phyloP scores from a whole-genome alignment of 30 jellyfish, hydroid and myxozoan genomes.

The Hydractinia symbiolongicarpus region DNA sequence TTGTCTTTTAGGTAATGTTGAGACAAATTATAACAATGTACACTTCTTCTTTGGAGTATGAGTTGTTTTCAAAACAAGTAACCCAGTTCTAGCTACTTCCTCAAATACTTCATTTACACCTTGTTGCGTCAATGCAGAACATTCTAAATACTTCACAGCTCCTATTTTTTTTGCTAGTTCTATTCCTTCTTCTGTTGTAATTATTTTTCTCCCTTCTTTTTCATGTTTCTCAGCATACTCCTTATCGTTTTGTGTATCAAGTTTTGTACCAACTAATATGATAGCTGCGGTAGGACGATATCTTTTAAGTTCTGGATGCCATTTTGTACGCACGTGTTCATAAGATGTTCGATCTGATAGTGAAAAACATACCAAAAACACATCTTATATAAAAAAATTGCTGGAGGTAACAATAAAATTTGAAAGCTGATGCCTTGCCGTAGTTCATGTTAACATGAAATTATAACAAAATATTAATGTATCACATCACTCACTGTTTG shows the following conservation, averaged over 20 bases:
- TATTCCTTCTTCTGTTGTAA: conserved; percentile 55
- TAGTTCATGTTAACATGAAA: too few species aligned
- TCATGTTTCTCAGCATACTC: conserved; percentile 74
- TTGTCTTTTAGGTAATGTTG: too few species aligned
- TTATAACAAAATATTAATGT: too few species aligned
- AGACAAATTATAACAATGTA: too few species aligned
- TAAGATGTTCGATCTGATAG: conserved; percentile 92
- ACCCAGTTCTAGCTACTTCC: conserved; percentile 93
- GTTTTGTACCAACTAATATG: conserved; percentile 94
- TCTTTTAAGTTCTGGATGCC: conserved; percentile 98
- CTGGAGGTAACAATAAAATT: not conserved
- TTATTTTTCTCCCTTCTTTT: conserved; percentile 60
- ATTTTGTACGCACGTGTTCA: conserved; percentile 73
- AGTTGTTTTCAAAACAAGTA: not conserved
- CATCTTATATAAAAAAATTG: conserved; percentile 53
- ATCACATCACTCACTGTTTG: too few species aligned
- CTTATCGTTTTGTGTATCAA: conserved; percentile 94
- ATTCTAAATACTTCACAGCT: conserved; percentile 92
- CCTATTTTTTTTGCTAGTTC: conserved; percentile 86
- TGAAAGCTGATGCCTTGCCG: not conserved
- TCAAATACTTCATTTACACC: conserved; percentile 97
- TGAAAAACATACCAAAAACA: conserved; percentile 89
- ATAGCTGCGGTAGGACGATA: conserved; percentile 95
- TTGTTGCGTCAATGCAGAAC: conserved; percentile 97
- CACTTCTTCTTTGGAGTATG: too few species aligned